Base-by-base conservation (phyloP, 1,140 invertebrate genomes). In the Tyrophagus putrescentiae region DNA sequence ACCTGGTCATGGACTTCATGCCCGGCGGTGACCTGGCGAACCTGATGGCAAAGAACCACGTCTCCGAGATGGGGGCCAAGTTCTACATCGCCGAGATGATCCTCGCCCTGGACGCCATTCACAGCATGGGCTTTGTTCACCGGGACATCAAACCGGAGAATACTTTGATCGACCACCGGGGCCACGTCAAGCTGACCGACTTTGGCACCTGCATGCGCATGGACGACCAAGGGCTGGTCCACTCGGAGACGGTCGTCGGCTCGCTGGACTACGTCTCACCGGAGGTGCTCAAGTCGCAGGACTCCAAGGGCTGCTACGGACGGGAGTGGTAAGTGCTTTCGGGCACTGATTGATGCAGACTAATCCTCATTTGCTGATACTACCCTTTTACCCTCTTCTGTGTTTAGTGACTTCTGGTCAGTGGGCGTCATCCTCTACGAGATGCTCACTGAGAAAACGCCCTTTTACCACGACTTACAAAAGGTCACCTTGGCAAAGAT, bases 1-100 rank as follows among this genome's bases (percentile, higher is more conserved):
- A 98, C 70, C 98, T 99, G 95, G 92, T 98, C 1, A 99, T 99
- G 96, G 96, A 99, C 72, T 99, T 98, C 69, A 98, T 99, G 94
- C 94, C 95, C 39, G 83, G 96, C 64, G 96, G 96, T 52, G 95
- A 99, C 77, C 81, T 99, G 44, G 94, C 98, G 31, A 98, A 92
- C 72, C 77, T 99, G 25, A 98, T 99, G 92, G 88, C 87, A 48
- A 93, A 95, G 72, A 98, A 95, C 72, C 96, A 98, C 72, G 90
- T 98, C 67, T 91, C 91, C 63, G 96, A 98, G 70, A 93, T 95
- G 70, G 98, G 93, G 94, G 94, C 94, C 21, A 91, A 90, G 71
- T 99, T 99, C 76, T 99, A 98, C 72, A 94, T 89, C 65, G 96
- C 96, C 71, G 96, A 99, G 78, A 88, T 99, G 64, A 93, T 98